Conservation (phyloP, 2,888 invertebrate genomes). For the Folsomia manolachei region DNA sequence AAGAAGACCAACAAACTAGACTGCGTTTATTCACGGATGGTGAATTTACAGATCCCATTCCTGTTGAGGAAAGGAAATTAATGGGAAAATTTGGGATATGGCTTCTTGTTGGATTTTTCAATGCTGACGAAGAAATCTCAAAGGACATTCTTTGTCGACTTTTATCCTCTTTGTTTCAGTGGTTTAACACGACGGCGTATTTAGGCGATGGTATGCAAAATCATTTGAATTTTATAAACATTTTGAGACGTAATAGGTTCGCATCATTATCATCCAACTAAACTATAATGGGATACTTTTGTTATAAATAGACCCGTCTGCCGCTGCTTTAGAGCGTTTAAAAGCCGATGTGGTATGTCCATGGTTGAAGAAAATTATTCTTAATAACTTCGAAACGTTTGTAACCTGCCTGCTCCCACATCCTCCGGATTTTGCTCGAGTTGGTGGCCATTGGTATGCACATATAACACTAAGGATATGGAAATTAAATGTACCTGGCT, state of each 20-base stretch:
- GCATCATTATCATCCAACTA: neutral
- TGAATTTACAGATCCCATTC: slow-evolving; percentile 63
- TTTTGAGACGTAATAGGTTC: neutral
- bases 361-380: slow-evolving; percentile 83
- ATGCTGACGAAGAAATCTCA: slow-evolving; percentile 49
- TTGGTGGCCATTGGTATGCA: slow-evolving; percentile 87
- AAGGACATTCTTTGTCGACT: slow-evolving; percentile 72
- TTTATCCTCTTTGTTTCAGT: slow-evolving; percentile 94
- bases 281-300: neutral
- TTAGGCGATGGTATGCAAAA: slow-evolving; percentile 72
- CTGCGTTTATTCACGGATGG: slow-evolving; percentile 50
- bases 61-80: slow-evolving; percentile 81
- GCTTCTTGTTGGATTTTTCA: slow-evolving; percentile 85
- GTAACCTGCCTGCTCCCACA: slow-evolving; percentile 92
- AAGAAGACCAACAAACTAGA: slow-evolving; percentile 47
- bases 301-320: slow-evolving; percentile 58
- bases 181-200: slow-evolving; percentile 98
- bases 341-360: slow-evolving; percentile 89
- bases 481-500: slow-evolving; percentile 6
- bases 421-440: slow-evolving; percentile 90
- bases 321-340: slow-evolving; percentile 81
- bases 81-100: slow-evolving; percentile 94
- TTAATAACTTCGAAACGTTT: slow-evolving; percentile 81
- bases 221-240: neutral
- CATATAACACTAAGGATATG: neutral